Percentiles rank a stretch among this genome's conserved stretches.
Evolutionary conservation across 2,797 vertebrate species (phyloP).

Genomic region (Smutsia gigantea): DNA sequence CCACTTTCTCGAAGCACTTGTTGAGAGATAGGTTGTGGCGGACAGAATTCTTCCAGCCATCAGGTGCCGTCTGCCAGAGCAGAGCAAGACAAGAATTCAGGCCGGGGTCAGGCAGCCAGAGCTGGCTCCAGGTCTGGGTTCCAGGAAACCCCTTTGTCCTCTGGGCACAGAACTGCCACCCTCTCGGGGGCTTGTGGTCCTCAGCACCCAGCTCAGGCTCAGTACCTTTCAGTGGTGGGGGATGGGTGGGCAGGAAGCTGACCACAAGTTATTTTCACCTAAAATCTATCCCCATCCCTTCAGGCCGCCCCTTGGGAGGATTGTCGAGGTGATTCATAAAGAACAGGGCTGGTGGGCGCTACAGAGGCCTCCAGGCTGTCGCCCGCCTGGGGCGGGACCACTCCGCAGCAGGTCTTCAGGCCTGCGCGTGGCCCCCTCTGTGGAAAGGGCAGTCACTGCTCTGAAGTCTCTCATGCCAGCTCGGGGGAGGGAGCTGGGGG

Average conservation of each 20-base stretch:
- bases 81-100: constrained; percentile 39
- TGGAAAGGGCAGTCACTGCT: neutral
- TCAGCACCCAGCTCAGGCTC: neutral
- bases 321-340: neutral
- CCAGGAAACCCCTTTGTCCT: neutral
- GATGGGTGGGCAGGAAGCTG: neutral
- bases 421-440: neutral
- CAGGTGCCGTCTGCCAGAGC: constrained; percentile 93
- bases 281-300: neutral
- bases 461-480: neutral
- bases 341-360: neutral
- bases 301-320: neutral
- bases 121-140: neutral
- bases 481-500: neutral
- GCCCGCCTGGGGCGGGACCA: neutral
- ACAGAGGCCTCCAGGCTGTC: neutral
- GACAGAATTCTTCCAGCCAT: constrained; percentile 99
- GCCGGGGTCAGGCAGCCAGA: neutral
- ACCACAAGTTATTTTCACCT: neutral
- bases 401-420: neutral
- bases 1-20: constrained; percentile 99
- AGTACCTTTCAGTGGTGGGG: neutral
- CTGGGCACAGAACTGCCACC: neutral
- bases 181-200: neutral
- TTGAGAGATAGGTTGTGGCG: constrained; percentile 98